Conservation (phyloP, 2,797 vertebrate genomes). For the Malurus leucopterus region DNA sequence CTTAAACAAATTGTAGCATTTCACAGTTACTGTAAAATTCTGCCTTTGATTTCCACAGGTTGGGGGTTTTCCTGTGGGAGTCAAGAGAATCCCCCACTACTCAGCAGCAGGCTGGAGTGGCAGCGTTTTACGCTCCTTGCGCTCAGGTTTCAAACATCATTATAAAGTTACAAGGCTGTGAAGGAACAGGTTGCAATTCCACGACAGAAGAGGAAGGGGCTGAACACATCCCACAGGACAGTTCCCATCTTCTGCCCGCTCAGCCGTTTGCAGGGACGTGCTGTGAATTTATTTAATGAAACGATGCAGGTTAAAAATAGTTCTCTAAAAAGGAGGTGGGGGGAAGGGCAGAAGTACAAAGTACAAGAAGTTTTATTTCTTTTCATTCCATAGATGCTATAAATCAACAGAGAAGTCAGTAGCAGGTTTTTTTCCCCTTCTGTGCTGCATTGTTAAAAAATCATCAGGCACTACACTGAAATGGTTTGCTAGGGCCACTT, state of each 20-base stretch:
- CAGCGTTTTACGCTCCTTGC: not conserved
- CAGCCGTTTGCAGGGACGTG: not conserved
- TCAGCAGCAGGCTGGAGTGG: not conserved
- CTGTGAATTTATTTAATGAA: not conserved
- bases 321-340: not conserved
- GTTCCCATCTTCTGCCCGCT: not conserved
- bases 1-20: not conserved
- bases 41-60: constrained; percentile 18
- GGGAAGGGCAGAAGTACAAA: not conserved
- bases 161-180: not conserved
- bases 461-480: not conserved
- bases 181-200: not conserved
- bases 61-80: not conserved
- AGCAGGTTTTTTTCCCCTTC: not conserved
- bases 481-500: not conserved
- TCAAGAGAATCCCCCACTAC: not conserved
- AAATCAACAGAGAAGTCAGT: not conserved
- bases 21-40: not conserved
- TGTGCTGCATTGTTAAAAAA: not conserved
- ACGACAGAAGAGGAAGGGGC: not conserved
- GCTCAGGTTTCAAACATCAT: not conserved
- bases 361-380: not conserved
- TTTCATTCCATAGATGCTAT: not conserved
- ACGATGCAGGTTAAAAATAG: not conserved
- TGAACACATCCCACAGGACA: rapidly evolving